Percentiles rank a stretch among this genome's conserved stretches.
Conservation (phyloP, 2,797 vertebrate genomes). For the Rallus crepitans region DNA sequence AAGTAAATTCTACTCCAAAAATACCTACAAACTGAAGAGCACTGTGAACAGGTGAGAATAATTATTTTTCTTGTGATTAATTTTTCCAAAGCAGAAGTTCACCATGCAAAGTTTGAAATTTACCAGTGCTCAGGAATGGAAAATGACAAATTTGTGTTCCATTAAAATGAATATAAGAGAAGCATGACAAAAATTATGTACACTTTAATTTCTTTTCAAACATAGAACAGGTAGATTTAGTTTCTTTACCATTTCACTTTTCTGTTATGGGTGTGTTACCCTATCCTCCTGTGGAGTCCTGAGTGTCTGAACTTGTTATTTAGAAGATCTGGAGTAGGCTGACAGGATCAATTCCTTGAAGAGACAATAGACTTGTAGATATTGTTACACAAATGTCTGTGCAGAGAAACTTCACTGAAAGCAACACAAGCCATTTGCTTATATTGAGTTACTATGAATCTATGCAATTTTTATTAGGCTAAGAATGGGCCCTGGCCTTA, state of each 20-base stretch:
- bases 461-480: constrained; percentile 27
- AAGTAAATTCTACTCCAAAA: neutral
- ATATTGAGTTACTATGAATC: constrained; percentile 5
- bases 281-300: neutral
- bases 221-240: neutral
- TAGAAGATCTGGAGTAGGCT: neutral
- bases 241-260: neutral
- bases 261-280: neutral
- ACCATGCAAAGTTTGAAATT: neutral
- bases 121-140: neutral
- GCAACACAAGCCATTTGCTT: neutral
- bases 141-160: neutral
- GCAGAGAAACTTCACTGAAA: neutral
- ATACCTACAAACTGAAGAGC: neutral
- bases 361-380: neutral
- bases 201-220: neutral
- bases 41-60: neutral
- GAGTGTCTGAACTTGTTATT: neutral
- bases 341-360: neutral
- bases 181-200: neutral
- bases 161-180: neutral
- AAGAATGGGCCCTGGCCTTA: neutral
- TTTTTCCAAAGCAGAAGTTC: neutral
- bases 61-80: neutral
- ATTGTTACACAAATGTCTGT: neutral